Evolutionary conservation across 2,888 invertebrate species (phyloP).

Genomic region (Candidula unifasciata): DNA sequence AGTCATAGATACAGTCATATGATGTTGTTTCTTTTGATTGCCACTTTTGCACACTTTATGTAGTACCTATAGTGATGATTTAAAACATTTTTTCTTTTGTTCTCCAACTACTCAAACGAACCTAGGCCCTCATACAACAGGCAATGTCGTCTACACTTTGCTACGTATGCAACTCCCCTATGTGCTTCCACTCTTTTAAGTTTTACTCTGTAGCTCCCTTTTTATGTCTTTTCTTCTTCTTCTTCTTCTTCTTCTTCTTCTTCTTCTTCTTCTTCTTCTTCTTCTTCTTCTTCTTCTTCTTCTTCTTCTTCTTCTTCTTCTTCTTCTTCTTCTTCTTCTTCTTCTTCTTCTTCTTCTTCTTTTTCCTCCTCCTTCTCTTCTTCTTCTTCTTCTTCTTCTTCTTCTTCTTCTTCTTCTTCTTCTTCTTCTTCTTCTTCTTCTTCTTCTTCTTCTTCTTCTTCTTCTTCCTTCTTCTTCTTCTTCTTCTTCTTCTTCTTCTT

Average conservation of each 20-base stretch:
- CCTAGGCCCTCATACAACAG: no score
- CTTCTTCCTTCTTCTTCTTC: not conserved
- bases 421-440: not conserved
- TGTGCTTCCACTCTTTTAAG: no score
- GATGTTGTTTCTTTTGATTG: no score
- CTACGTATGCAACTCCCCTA: no score
- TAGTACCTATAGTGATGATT: no score
- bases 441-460: not conserved
- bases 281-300: not conserved
- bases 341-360: not conserved
- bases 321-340: constrained; percentile 12
- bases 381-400: not conserved
- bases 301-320: constrained; percentile 28
- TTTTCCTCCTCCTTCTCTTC: no score
- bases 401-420: not conserved
- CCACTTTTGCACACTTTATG: no score
- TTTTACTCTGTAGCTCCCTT: not conserved
- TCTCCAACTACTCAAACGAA: no score
- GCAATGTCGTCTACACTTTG: no score
- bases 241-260: not conserved
- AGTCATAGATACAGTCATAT: no score
- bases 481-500: not conserved
- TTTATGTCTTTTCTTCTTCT: not conserved
- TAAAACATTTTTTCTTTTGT: not conserved
- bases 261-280: not conserved